Percentiles rank a stretch among this genome's conserved stretches.
phyloP scores from a whole-genome alignment of 2,113 vertebrate genomes.

The Lophura nycthemera region DNA sequence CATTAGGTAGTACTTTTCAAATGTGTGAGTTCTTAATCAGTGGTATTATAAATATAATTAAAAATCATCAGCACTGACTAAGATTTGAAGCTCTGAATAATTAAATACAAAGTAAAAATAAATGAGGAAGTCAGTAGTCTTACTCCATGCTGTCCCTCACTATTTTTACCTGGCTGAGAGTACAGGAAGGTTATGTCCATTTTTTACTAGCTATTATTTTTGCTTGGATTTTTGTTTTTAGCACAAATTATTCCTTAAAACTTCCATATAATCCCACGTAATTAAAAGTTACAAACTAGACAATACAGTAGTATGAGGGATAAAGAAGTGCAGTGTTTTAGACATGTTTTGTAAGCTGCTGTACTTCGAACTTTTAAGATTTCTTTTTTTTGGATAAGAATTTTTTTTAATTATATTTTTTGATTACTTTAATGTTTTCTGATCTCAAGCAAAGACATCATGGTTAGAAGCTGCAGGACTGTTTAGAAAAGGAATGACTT shows the following conservation, averaged over 20 bases:
- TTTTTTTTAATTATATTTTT: neutral
- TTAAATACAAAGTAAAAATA: neutral
- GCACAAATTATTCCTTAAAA: neutral
- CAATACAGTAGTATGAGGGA: neutral
- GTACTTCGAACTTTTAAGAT: neutral
- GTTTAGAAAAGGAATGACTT: neutral
- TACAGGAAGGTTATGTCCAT: neutral
- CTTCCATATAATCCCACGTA: neutral
- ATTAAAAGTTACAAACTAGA: neutral
- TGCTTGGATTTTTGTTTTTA: neutral
- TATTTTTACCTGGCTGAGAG: neutral
- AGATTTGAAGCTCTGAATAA: neutral
- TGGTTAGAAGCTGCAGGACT: neutral
- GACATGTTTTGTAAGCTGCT: neutral
- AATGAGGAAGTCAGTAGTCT: neutral
- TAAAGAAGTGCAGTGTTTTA: neutral
- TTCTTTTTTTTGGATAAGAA: neutral
- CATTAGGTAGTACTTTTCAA: neutral
- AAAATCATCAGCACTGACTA: neutral
- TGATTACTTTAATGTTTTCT: neutral
- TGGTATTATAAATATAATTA: neutral
- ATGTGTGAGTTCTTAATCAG: neutral
- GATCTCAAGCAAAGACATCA: neutral
- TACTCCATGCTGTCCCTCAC: neutral
- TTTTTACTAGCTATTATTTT: neutral